phyloP scores from a whole-genome alignment of 2,888 invertebrate genomes.

The Zaprionus obscuricornis region DNA sequence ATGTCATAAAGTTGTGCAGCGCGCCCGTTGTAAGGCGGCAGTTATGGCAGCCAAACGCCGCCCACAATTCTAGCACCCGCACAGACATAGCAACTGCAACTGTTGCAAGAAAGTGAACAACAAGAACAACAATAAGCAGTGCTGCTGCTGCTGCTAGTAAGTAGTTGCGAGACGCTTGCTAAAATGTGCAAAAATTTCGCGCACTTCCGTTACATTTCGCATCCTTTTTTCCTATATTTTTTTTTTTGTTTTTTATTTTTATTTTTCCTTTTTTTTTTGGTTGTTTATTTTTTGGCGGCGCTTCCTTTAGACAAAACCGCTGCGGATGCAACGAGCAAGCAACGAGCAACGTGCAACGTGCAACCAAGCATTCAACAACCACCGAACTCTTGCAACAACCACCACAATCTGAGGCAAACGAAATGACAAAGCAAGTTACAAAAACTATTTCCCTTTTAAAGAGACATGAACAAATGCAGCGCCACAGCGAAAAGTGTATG shows the following conservation, averaged over 20 bases:
- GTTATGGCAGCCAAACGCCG: conserved; percentile 12
- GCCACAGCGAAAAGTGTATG: not conserved
- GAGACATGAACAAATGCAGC: not conserved
- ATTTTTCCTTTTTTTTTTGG: conserved; percentile 17
- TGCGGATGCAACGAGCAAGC: conserved; percentile 50
- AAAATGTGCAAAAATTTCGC: conserved; percentile 71
- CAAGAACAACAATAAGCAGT: not conserved
- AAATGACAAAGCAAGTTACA: conserved; percentile 62
- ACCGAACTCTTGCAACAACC: too few species aligned
- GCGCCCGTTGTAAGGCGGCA: not conserved
- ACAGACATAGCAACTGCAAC: conserved; percentile 9
- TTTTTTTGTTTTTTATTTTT: not conserved
- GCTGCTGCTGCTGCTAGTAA: not conserved
- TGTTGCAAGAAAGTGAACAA: not conserved
- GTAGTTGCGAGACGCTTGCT: conserved; percentile 26
- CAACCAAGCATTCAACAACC: not conserved
- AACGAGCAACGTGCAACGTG: too few species aligned
- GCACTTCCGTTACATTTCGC: conserved; percentile 72
- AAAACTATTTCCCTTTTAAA: conserved; percentile 53
- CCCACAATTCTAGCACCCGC: conserved; percentile 2
- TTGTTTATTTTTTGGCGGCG: conserved; percentile 61
- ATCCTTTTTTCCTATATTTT: conserved; percentile 56
- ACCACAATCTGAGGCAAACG: conserved; percentile 31
- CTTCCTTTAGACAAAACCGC: conserved; percentile 71
- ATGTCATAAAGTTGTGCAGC: conserved; percentile 63